These are phyloP conservation scores for Illadopsis cleaveri DNA, from an alignment of 2,113 vertebrate genomes.

Conservation along the genomic window DNA sequence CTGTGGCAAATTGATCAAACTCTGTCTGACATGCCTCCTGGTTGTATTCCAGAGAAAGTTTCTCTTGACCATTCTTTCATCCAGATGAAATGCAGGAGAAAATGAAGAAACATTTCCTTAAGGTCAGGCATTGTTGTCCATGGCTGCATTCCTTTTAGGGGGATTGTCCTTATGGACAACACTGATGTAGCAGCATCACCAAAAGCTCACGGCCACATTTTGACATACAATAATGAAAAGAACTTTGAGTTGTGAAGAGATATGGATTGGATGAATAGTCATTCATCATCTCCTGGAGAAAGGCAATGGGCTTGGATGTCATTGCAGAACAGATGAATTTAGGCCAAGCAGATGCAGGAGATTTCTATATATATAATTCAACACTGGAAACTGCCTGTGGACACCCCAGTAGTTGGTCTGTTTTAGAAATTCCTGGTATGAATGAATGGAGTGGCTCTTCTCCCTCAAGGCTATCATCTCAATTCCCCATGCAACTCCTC, in stretches of 20 bases:
- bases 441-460: neutral
- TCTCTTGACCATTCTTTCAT: neutral
- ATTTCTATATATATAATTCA: neutral
- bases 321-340: neutral
- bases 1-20: neutral
- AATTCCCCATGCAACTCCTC: neutral
- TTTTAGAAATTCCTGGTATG: neutral
- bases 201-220: neutral
- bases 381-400: neutral
- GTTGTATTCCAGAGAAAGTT: neutral
- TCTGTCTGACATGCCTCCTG: neutral
- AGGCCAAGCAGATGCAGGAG: neutral
- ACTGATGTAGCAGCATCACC: neutral
- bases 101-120: neutral
- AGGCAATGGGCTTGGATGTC: neutral
- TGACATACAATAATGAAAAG: neutral
- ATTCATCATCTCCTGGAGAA: neutral
- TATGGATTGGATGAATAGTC: neutral
- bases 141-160: neutral
- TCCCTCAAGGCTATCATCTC: neutral
- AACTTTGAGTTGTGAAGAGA: neutral
- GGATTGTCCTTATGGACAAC: neutral
- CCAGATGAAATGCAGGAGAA: neutral
- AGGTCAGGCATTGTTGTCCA: neutral
- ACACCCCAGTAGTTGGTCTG: neutral